A percentile compares a stretch with the other conserved stretches of the same genome.
Conservation (phyloP, 2,888 invertebrate genomes). For the Agrilus mali region DNA sequence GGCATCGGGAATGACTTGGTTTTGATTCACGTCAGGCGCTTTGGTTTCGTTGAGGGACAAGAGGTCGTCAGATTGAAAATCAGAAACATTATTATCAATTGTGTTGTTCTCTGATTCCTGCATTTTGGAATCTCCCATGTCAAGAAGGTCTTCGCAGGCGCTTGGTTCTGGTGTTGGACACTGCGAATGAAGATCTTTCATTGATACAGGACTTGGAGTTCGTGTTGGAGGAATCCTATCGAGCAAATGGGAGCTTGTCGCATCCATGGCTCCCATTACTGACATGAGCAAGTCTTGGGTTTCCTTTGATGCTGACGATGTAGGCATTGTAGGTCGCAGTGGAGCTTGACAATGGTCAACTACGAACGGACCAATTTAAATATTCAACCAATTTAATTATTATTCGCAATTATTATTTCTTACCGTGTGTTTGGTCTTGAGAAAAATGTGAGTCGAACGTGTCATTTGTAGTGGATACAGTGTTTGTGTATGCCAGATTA, state of each 20-base stretch:
- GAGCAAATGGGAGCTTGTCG: constrained; percentile 70
- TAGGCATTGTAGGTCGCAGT: constrained; percentile 40
- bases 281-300: constrained; percentile 76
- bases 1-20: constrained; percentile 16
- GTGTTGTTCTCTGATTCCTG: constrained; percentile 9
- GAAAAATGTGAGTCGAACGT: constrained; percentile 3
- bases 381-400: too few relatives aligned
- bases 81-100: constrained; percentile 7
- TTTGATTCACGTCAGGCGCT: constrained; percentile 35
- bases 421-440: constrained; percentile 14
- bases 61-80: constrained; percentile 16
- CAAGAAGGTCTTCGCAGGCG: constrained; percentile 47
- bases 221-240: constrained; percentile 75
- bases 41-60: constrained; percentile 22
- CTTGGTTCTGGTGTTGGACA: constrained; percentile 64
- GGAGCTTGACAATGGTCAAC: constrained; percentile 13
- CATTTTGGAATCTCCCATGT: constrained; percentile 39
- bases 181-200: constrained; percentile 69
- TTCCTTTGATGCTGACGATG: constrained; percentile 57
- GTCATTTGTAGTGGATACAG: constrained; percentile 16
- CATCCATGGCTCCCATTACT: constrained; percentile 81
- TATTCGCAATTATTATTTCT: constrained; percentile 16
- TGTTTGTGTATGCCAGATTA: constrained; percentile 30
- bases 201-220: constrained; percentile 77
- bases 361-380: too few relatives aligned